Percentiles rank a stretch among this genome's conserved stretches.
These are phyloP conservation scores for Eupleurogrammus muticus DNA, from an alignment of 2,797 vertebrate species.

Conservation along the genomic window DNA sequence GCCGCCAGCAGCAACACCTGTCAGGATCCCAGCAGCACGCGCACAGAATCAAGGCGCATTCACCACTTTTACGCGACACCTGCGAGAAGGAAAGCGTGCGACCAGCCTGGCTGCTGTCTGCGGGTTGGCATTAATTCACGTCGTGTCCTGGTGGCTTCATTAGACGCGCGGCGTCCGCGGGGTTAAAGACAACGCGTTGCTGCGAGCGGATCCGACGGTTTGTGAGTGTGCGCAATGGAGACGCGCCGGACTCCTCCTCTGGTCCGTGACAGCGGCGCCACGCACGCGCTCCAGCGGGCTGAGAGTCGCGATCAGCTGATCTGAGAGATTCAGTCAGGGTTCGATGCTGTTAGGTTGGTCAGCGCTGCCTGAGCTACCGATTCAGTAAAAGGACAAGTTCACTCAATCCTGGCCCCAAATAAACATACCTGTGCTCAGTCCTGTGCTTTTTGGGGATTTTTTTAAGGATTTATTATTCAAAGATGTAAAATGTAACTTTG, in stretches of 20 bases:
- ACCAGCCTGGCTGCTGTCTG: fast-evolving
- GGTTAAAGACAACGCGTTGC: conserved; percentile 9
- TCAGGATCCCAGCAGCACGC: conserved; percentile 28
- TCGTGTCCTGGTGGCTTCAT: background rate
- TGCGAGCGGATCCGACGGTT: background rate
- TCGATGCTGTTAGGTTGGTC: too few relatives aligned
- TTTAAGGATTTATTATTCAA: too few relatives aligned
- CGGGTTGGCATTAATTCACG: background rate
- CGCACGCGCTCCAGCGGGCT: conserved; percentile 36
- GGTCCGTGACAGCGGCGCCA: conserved; percentile 50
- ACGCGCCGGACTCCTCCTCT: conserved; percentile 67
- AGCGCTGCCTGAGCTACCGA: too few relatives aligned
- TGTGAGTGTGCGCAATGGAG: conserved; percentile 23
- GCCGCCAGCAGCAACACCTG: conserved; percentile 75
- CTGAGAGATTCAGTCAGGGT: too few relatives aligned
- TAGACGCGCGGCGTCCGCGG: background rate
- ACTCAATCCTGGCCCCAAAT: too few relatives aligned
- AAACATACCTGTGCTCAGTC: too few relatives aligned
- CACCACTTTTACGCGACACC: background rate
- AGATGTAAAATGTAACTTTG: too few relatives aligned
- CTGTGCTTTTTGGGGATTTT: too few relatives aligned
- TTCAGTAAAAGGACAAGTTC: too few relatives aligned
- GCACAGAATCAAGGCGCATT: conserved; percentile 19
- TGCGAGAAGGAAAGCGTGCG: background rate
- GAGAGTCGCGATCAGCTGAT: background rate